These are phyloP conservation scores for Oreortyx pictus DNA, from an alignment of 2,797 vertebrate genomes.

Conservation along the genomic window DNA sequence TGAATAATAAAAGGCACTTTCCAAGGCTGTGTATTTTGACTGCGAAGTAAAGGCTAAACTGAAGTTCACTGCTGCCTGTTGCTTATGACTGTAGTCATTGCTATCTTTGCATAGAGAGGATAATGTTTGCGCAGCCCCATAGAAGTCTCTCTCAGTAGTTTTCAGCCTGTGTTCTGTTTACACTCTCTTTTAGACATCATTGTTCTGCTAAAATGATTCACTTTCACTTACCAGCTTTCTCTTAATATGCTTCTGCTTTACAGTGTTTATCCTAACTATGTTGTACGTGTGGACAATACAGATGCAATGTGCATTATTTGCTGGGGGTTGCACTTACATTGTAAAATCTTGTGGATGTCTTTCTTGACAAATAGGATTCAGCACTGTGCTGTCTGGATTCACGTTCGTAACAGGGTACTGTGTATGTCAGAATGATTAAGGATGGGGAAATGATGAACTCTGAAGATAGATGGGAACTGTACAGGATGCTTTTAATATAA, in stretches of 20 bases:
- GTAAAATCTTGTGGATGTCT: neutral
- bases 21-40: neutral
- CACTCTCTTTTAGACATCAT: constrained; percentile 56
- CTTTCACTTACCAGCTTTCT: neutral
- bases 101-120: neutral
- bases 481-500: neutral
- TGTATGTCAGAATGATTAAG: neutral
- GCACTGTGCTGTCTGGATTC: neutral
- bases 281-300: neutral
- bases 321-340: neutral
- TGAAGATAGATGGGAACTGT: neutral
- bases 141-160: constrained; percentile 21
- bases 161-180: constrained; percentile 57
- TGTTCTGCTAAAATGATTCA: neutral
- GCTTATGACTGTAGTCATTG: neutral
- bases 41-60: neutral
- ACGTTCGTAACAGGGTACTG: neutral
- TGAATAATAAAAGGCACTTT: neutral
- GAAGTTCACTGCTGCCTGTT: neutral
- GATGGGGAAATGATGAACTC: neutral
- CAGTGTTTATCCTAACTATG: neutral
- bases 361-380: neutral
- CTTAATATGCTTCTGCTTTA: neutral
- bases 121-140: neutral
- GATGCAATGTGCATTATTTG: neutral